Percentiles rank a stretch among this genome's conserved stretches.
These are phyloP conservation scores for Stenolophus ochropezus DNA, from an alignment of 2,888 invertebrate genomes.

Conservation along the genomic window DNA sequence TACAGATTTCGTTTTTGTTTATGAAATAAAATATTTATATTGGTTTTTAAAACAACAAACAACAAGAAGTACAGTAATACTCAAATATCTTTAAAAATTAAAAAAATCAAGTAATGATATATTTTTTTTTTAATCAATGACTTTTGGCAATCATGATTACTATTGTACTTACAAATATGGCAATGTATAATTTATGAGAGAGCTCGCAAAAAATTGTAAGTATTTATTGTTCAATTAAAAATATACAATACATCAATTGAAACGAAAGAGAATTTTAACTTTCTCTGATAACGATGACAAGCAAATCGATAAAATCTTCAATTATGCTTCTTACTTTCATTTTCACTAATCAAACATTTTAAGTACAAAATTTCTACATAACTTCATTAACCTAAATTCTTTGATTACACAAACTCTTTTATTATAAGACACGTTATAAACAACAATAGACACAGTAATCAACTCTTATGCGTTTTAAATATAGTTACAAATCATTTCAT, in stretches of 20 bases:
- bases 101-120: too few relatives aligned
- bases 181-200: neutral
- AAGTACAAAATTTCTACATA: slow-evolving; percentile 8
- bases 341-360: neutral
- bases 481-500: too few relatives aligned
- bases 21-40: too few relatives aligned
- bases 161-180: neutral
- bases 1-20: too few relatives aligned
- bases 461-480: too few relatives aligned
- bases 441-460: slow-evolving; percentile 1
- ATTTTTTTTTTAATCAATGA: too few relatives aligned
- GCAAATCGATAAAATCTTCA: neutral
- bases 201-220: neutral
- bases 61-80: too few relatives aligned
- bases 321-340: neutral
- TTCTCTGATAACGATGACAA: neutral
- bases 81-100: too few relatives aligned
- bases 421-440: neutral
- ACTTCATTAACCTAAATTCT: slow-evolving; percentile 15
- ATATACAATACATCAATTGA: neutral
- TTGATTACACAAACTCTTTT: slow-evolving; percentile 8
- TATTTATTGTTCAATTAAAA: neutral
- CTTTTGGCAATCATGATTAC: too few relatives aligned
- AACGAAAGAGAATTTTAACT: slow-evolving; percentile 20
- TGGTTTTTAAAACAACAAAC: too few relatives aligned